These are phyloP conservation scores for Suillia variegata DNA, from an alignment of 2,888 invertebrate species.

Conservation along the genomic window DNA sequence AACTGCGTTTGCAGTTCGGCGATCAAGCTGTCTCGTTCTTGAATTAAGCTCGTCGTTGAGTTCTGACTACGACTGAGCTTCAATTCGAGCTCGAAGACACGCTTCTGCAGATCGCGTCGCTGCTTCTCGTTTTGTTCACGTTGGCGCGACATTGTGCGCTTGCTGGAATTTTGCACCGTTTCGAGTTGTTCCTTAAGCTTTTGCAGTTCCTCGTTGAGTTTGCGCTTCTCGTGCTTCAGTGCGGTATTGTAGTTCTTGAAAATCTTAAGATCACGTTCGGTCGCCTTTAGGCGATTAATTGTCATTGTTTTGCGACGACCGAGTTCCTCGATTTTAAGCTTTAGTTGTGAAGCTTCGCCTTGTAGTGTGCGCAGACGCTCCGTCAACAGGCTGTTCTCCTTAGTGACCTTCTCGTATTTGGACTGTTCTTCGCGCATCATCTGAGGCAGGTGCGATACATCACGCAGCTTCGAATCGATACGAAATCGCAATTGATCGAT, in stretches of 20 bases:
- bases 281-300: conserved; percentile 45
- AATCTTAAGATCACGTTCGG: conserved; percentile 53
- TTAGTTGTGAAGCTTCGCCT: conserved; percentile 41
- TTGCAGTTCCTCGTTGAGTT: conserved; percentile 45
- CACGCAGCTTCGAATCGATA: conserved; percentile 51
- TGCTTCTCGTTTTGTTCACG: conserved; percentile 56
- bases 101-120: conserved; percentile 52
- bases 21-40: conserved; percentile 57
- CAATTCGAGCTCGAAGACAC: conserved; percentile 55
- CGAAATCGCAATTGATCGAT: conserved; percentile 50
- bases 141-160: conserved; percentile 50
- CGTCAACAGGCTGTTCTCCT: conserved; percentile 49
- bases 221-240: conserved; percentile 50
- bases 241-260: conserved; percentile 53
- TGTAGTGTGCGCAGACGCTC: conserved; percentile 46
- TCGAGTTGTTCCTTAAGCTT: conserved; percentile 47
- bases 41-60: conserved; percentile 50
- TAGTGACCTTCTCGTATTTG: conserved; percentile 47
- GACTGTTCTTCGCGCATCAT: conserved; percentile 50
- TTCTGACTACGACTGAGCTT: conserved; percentile 57
- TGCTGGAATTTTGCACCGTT: conserved; percentile 43
- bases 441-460: conserved; percentile 49
- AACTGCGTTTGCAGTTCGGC: conserved; percentile 56
- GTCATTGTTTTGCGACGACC: conserved; percentile 45
- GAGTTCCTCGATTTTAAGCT: conserved; percentile 52